These are phyloP conservation scores for Platysternon megacephalum DNA, from an alignment of 2,113 vertebrate genomes.

Conservation along the genomic window DNA sequence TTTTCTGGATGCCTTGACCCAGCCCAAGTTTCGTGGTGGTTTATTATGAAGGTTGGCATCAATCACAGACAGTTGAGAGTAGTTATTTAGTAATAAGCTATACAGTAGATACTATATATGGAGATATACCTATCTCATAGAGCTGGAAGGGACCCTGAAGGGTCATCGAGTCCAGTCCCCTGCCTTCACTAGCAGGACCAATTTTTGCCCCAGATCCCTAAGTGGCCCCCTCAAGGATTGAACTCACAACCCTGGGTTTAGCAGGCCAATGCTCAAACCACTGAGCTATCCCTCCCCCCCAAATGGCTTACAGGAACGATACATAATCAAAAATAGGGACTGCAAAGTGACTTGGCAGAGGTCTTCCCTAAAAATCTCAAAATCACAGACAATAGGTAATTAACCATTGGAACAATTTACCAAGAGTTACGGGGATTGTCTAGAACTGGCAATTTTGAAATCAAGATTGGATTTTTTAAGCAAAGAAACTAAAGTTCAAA, in stretches of 20 bases:
- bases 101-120: neutral
- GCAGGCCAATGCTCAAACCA: too few relatives aligned
- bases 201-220: too few relatives aligned
- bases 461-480: neutral
- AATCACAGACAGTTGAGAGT: neutral
- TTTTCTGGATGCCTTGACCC: neutral
- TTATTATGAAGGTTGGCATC: neutral
- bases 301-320: neutral
- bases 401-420: neutral
- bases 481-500: neutral
- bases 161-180: too few relatives aligned
- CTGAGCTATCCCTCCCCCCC: too few relatives aligned
- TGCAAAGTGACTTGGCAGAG: neutral
- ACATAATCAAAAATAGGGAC: neutral
- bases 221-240: too few relatives aligned
- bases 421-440: neutral
- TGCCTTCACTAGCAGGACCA: too few relatives aligned
- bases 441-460: neutral
- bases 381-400: neutral
- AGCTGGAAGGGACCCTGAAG: too few relatives aligned
- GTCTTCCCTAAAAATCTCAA: neutral
- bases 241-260: too few relatives aligned
- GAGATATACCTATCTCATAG: too few relatives aligned
- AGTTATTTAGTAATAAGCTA: neutral
- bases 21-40: rapidly evolving